Conservation (phyloP, 2,888 invertebrate species). For the Eueremaeus valkanovi region DNA sequence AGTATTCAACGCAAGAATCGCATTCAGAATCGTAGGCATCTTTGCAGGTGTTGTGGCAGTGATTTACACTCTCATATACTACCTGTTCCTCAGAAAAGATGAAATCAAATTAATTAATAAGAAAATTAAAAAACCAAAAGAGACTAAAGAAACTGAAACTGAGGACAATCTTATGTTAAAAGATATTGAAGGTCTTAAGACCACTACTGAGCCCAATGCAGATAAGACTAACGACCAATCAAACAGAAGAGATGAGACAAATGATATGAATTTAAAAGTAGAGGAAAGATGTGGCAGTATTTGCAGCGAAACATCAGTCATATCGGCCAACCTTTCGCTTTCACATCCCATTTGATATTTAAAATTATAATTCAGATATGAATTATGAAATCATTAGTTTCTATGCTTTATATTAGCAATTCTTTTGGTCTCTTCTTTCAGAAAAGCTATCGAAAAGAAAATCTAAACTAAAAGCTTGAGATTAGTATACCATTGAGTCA, state of each 20-base stretch:
- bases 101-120: slow-evolving; percentile 9
- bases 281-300: slow-evolving; percentile 6
- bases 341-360: slow-evolving; percentile 24
- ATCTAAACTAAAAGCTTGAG: no score
- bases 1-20: slow-evolving; percentile 68
- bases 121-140: no score
- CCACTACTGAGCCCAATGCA: not conserved
- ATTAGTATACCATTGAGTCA: no score
- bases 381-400: no score
- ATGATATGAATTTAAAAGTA: slow-evolving; percentile 11
- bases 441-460: no score
- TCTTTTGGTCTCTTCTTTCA: no score
- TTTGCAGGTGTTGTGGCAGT: slow-evolving; percentile 68
- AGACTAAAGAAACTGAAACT: slow-evolving; percentile 5
- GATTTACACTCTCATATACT: slow-evolving; percentile 66
- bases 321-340: slow-evolving; percentile 8
- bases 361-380: no score
- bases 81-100: slow-evolving; percentile 63
- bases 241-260: not conserved
- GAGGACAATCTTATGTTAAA: slow-evolving; percentile 38
- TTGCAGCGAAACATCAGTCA: not conserved
- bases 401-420: no score
- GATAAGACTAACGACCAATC: not conserved
- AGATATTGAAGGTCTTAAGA: not conserved
- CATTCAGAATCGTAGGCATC: slow-evolving; percentile 73